Percentiles rank a stretch among this genome's conserved stretches.
These are phyloP conservation scores for Eucidaris tribuloides DNA, from an alignment of 35 echinoderm and acorn worm genomes.

Conservation along the genomic window DNA sequence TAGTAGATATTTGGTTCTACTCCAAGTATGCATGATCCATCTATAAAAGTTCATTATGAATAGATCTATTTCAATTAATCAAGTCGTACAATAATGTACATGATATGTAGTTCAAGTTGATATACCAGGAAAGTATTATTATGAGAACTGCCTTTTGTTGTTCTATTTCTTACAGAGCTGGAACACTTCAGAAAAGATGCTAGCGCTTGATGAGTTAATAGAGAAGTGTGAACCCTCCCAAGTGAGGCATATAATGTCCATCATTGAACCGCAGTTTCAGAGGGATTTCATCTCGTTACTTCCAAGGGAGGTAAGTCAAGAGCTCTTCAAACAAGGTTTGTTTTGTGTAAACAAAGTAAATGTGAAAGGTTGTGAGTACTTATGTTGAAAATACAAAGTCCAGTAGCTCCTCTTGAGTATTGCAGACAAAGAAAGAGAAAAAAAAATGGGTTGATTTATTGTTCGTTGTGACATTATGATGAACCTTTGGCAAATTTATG, in stretches of 20 bases:
- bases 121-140: background rate
- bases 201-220: slow-evolving; percentile 92
- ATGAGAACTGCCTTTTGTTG: background rate
- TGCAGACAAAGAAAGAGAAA: too few species aligned
- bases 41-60: background rate
- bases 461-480: too few species aligned
- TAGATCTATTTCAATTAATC: background rate
- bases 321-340: too few species aligned
- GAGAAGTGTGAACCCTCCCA: slow-evolving; percentile 92
- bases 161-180: slow-evolving; percentile 57
- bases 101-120: background rate
- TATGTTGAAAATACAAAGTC: background rate
- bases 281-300: slow-evolving; percentile 98
- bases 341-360: background rate
- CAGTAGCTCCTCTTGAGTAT: too few species aligned
- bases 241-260: slow-evolving; percentile 96
- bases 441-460: too few species aligned
- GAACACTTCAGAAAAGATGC: slow-evolving; percentile 69
- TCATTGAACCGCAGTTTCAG: slow-evolving; percentile 99
- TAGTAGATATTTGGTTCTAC: too few species aligned
- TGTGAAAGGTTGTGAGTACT: background rate
- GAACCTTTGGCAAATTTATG: too few species aligned
- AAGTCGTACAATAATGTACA: background rate
- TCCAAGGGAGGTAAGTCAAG: slow-evolving; percentile 83
- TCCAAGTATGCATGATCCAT: too few species aligned